Base-by-base conservation (phyloP, 1,140 invertebrate species). In the Neodiprion virginianus region DNA sequence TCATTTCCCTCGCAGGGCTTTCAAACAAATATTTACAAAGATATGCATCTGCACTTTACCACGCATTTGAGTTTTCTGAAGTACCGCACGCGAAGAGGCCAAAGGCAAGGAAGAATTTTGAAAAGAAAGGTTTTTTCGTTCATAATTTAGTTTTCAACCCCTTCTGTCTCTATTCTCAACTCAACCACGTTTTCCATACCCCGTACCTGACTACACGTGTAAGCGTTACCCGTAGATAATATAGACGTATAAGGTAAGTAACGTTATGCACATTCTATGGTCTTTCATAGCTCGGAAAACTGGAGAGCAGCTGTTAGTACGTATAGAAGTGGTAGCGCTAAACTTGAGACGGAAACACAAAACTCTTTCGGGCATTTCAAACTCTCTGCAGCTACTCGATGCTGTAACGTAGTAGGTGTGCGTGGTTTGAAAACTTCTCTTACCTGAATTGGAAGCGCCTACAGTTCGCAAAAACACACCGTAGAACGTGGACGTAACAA, bases 341-440 rank as follows among this genome's bases (percentile, higher is more conserved):
- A 61, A 61, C 53, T 61, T 61, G 53, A 61, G 53, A 17, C n/a
- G n/a, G 8, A 61, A 61, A 61, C 53, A 61, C 53, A 17, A 61
- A 61, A 61, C 53, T 61, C 53, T 61, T 61, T 61, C 53, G 53
- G 11, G n/a, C 53, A 61, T 61, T 61, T 61, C 53, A 61, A 61
- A 61, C 53, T 61, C 11, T 61, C 4, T 61, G 53, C 53, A 14
- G 11, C 11, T 61, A 61, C 53, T 61, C 53, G 11, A 61, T 61
- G 28, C 5, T 40, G 28, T 40, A 40, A 40, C 28, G 28, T 40
- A 40, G 28, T 40, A 61, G 5, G 28, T 40, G 5, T 40, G 53
- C 53, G 3, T 14, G 53, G 53, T 14, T 61, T 61, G 11, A 5
- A 12, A 61, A 8, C 53, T 61, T 61, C n/a, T 61, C 53, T 61